These are phyloP conservation scores for Dolichotis patagonum DNA, from an alignment of 2,113 vertebrate species.

Conservation along the genomic window DNA sequence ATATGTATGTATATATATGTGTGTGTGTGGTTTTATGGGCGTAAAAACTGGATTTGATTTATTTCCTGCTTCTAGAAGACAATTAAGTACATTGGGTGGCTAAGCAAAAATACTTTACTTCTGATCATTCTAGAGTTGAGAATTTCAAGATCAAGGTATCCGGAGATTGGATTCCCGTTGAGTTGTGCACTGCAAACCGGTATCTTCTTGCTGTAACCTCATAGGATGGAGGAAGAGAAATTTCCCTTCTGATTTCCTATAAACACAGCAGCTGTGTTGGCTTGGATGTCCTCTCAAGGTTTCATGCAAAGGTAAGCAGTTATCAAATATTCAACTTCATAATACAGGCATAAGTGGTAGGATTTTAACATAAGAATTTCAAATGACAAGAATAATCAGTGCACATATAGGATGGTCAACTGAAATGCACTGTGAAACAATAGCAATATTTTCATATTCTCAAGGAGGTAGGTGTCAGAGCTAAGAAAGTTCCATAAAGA, in stretches of 20 bases:
- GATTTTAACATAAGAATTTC: background rate
- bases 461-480: too few relatives aligned
- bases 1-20: background rate
- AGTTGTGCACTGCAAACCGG: background rate
- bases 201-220: background rate
- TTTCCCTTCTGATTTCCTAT: background rate
- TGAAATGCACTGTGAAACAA: too few relatives aligned
- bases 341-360: background rate
- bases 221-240: too few relatives aligned
- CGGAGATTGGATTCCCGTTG: background rate
- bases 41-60: background rate
- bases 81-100: too few relatives aligned
- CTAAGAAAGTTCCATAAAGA: too few relatives aligned
- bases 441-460: too few relatives aligned
- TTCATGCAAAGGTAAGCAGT: background rate
- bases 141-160: background rate
- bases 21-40: background rate
- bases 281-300: background rate
- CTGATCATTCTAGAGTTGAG: background rate
- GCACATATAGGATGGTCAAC: too few relatives aligned
- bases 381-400: too few relatives aligned
- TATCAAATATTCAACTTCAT: background rate
- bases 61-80: too few relatives aligned
- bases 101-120: too few relatives aligned
- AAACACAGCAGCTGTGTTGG: background rate